A percentile compares a stretch with the other conserved stretches of the same genome.
phyloP scores from a whole-genome alignment of 2,888 invertebrate genomes.

The Imbricaverruca yamaguchii region DNA sequence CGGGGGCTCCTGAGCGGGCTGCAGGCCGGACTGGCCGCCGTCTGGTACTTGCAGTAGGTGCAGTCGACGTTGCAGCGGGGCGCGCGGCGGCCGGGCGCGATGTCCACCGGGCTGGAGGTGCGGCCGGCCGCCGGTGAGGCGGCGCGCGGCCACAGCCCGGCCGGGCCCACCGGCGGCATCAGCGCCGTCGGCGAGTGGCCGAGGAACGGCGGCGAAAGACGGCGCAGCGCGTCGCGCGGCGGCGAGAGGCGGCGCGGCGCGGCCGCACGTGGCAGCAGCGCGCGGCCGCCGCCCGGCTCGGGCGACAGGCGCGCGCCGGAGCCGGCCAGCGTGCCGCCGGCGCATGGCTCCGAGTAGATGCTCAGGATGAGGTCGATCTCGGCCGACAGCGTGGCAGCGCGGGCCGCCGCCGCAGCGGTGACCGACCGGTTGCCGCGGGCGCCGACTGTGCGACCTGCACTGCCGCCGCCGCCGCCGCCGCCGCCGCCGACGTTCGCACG shows the following conservation, averaged over 20 bases:
- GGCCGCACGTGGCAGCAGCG: too few species aligned
- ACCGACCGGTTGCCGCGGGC: neutral
- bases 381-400: slow-evolving; percentile 12
- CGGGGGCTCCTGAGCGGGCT: slow-evolving; percentile 27
- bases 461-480: neutral
- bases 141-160: neutral
- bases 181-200: slow-evolving; percentile 25
- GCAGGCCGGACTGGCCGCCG: slow-evolving; percentile 26
- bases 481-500: neutral
- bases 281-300: neutral
- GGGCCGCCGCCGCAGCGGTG: slow-evolving; percentile 15
- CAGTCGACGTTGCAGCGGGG: slow-evolving; percentile 34
- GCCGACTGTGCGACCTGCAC: too few species aligned
- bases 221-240: slow-evolving; percentile 11
- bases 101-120: slow-evolving; percentile 23
- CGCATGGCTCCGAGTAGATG: neutral
- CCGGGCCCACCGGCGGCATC: slow-evolving; percentile 19
- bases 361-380: slow-evolving; percentile 17
- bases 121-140: slow-evolving; percentile 23
- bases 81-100: slow-evolving; percentile 22
- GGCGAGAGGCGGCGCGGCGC: slow-evolving; percentile 21
- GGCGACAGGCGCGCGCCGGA: neutral
- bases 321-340: neutral
- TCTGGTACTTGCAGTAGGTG: slow-evolving; percentile 33
- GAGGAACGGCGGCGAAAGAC: slow-evolving; percentile 20